A percentile compares a stretch with the other conserved stretches of the same genome.
phyloP scores from a whole-genome alignment of 1,140 invertebrate species.

The Sminthurinus signatus region DNA sequence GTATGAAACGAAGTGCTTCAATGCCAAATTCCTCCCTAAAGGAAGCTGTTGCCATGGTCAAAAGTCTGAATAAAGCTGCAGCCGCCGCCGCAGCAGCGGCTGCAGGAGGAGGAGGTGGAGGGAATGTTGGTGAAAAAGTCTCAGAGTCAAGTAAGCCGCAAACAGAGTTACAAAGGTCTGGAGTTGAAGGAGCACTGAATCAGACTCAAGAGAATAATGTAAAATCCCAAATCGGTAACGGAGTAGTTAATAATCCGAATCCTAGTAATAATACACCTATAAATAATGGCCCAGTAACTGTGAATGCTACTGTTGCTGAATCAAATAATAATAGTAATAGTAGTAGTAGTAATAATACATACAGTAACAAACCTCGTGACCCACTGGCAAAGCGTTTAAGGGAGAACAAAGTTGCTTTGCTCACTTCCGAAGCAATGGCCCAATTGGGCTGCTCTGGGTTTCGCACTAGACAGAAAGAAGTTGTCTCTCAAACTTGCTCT shows the following conservation, averaged over 20 bases:
- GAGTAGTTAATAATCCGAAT: not conserved
- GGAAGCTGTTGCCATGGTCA: too few relatives aligned
- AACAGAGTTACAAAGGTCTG: not conserved
- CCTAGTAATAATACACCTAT: not conserved
- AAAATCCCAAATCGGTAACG: constrained; percentile 17
- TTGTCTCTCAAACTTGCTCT: constrained; percentile 34
- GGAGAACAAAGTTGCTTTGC: constrained; percentile 35
- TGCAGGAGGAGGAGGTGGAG: not conserved
- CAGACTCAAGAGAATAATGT: constrained; percentile 34
- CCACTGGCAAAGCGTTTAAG: constrained; percentile 23
- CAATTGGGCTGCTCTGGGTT: constrained; percentile 39
- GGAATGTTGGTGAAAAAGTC: not conserved
- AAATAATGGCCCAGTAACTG: constrained; percentile 5
- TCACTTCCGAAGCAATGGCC: constrained; percentile 38
- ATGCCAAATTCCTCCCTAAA: too few relatives aligned
- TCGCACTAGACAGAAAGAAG: constrained; percentile 35
- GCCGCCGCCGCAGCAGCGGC: not conserved
- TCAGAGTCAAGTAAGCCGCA: constrained; percentile 7
- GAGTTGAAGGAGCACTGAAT: constrained; percentile 13
- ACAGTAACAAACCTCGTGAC: not conserved
- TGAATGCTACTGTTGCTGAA: not conserved
- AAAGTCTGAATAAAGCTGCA: too few relatives aligned
- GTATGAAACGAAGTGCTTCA: too few relatives aligned
- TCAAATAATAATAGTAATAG: not conserved
- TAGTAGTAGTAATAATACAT: not conserved